Evolutionary conservation across 2,888 invertebrate species (phyloP), one percentile per base, ranked within the genome.

Genomic region (Anthophora plumipes): DNA sequence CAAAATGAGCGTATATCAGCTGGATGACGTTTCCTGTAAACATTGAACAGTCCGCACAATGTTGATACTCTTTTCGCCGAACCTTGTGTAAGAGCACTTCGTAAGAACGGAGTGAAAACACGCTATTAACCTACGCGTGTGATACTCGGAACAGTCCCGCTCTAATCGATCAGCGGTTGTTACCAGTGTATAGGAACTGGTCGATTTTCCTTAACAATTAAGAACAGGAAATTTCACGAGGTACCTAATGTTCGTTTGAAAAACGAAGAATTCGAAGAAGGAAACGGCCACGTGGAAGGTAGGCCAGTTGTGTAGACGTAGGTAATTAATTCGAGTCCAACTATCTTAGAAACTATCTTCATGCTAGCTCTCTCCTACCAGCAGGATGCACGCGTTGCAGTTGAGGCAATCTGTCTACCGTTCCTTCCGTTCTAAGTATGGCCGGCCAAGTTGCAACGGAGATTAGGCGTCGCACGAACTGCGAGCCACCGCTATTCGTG

Each of bases 241-340:
- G 22, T 37, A 64, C 52, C 41, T 70, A 22, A 11, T 31, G 43
- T 54, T 43, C 39, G 31, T 9, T 31, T 4, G 31, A n/a, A n/a
- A n/a, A n/a, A 17, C n/a, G 25, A n/a, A 50, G 20, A 82, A 54
- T 14, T 52, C 39, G 11, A 77, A 73, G 54, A 46, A 67, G 46
- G 50, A 55, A 43, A 43, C 50, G 17, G n/a, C 14, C 43, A 11
- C 57, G 41, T 14, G 25, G 46, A 48, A 39, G 25, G 55, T 59
- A 82, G 68, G 48, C 64, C 31, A 22, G 60, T 77, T 69, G 76
- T 71, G 59, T 52, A 31, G 73, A 43, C 61, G 64, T 61, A n/a
- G 57, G 80, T 89, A 89, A 90, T 89, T 90, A 90, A 90, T 90
- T 87, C 87, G 82, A 82, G 79, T 82, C 75, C 81, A 86, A 89